phyloP scores from a whole-genome alignment of 2,113 vertebrate genomes.

The Sinocyclocheilus grahami region DNA sequence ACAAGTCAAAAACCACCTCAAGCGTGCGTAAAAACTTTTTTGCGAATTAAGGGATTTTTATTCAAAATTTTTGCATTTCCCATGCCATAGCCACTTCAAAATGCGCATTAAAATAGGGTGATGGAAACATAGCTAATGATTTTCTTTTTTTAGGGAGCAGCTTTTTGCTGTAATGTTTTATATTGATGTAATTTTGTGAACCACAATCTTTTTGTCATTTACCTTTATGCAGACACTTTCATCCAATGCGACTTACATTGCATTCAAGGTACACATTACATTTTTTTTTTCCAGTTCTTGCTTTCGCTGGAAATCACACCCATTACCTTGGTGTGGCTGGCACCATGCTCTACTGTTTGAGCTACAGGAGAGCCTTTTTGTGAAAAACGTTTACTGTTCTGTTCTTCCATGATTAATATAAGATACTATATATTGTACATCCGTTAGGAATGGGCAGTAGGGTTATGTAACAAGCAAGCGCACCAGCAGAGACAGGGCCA shows the following conservation, averaged over 20 bases:
- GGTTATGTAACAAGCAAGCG: conserved; percentile 16
- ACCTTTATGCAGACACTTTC: not conserved
- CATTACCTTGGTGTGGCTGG: not conserved
- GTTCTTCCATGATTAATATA: not conserved
- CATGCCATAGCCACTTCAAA: no score
- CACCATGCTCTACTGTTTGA: not conserved
- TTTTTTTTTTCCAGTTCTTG: not conserved
- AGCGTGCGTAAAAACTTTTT: no score
- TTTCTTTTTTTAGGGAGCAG: not conserved
- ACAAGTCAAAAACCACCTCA: no score
- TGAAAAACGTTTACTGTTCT: not conserved
- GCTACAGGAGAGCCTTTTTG: not conserved
- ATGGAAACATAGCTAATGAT: no score
- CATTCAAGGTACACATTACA: no score
- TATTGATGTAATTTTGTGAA: not conserved
- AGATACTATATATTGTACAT: not conserved
- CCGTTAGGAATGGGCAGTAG: no score
- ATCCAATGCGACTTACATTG: not conserved
- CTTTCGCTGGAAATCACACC: not conserved
- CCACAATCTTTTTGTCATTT: not conserved
- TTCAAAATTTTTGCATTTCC: no score
- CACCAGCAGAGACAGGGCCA: conserved; percentile 11
- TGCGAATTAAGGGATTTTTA: no score
- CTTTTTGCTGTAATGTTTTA: not conserved
- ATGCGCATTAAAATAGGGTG: no score